Evolutionary conservation across 2,888 invertebrate genomes (phyloP), one percentile per base, ranked within the genome.

Genomic region (Antheraea assamensis): DNA sequence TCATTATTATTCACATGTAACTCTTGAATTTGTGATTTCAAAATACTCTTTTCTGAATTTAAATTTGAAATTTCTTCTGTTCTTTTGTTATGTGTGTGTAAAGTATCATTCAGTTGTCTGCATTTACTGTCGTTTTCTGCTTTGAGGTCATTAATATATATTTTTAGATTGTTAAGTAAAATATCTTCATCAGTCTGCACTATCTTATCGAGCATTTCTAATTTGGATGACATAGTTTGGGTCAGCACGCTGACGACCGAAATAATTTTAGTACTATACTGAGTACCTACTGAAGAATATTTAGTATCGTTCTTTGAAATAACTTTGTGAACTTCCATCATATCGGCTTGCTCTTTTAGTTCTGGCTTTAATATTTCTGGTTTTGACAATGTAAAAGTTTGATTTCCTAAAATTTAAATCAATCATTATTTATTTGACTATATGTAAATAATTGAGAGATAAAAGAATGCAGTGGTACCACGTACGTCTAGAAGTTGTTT

Each of bases 41-140:
- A 86, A 74, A 87, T 85, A 0, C 82, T 77, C 74, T 93, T 92
- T 78, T 95, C 92, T 8, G 88, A 85, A 74, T 91, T 93, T 8
- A 90, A 83, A 73, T 80, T 80, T 1, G 88, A 78, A 61, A 92
- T 83, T 68, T 92, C 88, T 73, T 90, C 85, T 27, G 89, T 84
- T 76, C 88, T 88, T 79, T 92, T 88, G 3, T 93, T 88, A 19
- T 88, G 86, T 55, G 93, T 78, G 66, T 79, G 79, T 58, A 92
- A 78, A 7, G 92, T 88, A 78, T 92, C 87, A 15, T 84, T 76
- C 49, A 95, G 76, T 78, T 94, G 91, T 72, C 92, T 92, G 64
- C 81, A 81, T 71, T 85, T 84, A 72, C 78, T 85, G 58, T 86
- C 85, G 24, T 80, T 77, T 47, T 88, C 85, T 15, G 27, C 77